These are phyloP conservation scores for Ridgeia piscesae DNA, from an alignment of 1,140 invertebrate genomes.

Conservation along the genomic window DNA sequence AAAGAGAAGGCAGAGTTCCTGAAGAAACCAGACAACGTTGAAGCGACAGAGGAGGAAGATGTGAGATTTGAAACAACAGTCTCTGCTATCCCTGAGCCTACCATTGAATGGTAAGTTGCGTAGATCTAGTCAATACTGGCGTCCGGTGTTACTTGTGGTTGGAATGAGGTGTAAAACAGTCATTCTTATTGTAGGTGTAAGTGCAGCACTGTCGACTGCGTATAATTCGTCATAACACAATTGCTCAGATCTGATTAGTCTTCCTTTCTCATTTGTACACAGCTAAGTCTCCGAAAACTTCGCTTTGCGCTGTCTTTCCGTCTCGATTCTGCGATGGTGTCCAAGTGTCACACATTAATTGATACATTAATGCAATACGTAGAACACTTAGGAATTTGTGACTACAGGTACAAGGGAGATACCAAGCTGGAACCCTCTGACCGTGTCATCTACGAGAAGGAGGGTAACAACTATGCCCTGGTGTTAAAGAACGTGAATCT, in stretches of 20 bases:
- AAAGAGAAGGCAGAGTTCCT: conserved; percentile 55
- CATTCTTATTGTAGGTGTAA: too few species aligned
- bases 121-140: too few species aligned
- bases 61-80: conserved; percentile 57
- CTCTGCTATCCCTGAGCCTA: conserved; percentile 52
- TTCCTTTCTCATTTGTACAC: too few species aligned
- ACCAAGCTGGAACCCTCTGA: conserved; percentile 65
- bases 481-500: conserved; percentile 78
- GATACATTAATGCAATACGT: background rate
- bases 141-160: background rate
- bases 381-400: background rate
- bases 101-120: conserved; percentile 45
- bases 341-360: background rate
- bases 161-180: background rate
- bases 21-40: conserved; percentile 48
- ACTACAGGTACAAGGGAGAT: conserved; percentile 63
- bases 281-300: too few species aligned
- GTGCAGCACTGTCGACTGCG: background rate
- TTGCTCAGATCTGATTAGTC: background rate
- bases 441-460: conserved; percentile 74
- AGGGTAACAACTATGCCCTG: conserved; percentile 92
- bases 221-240: background rate
- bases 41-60: conserved; percentile 45
- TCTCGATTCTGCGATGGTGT: too few species aligned
- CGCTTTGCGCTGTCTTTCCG: too few species aligned